Percentiles rank a stretch among this genome's conserved stretches.
Conservation (phyloP, 2,797 vertebrate genomes). For the Bradypodion pumilum region DNA sequence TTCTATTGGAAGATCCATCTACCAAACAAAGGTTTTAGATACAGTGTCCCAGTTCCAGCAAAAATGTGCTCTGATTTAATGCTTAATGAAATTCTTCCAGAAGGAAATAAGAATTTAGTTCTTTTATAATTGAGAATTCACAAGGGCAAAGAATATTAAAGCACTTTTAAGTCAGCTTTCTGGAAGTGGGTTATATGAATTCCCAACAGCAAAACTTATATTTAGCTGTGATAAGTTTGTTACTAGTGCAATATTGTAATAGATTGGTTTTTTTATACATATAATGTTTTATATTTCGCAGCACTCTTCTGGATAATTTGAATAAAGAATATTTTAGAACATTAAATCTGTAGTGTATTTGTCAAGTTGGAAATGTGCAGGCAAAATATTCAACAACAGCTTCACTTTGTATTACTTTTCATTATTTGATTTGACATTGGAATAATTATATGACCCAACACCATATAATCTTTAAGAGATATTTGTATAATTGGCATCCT, state of each 20-base stretch:
- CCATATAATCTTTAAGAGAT: too few species aligned
- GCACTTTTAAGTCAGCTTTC: too few species aligned
- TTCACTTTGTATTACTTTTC: neutral
- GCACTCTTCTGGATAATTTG: neutral
- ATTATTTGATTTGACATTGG: too few species aligned
- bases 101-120: neutral
- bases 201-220: neutral
- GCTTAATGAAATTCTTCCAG: neutral
- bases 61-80: neutral
- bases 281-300: neutral
- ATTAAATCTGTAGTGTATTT: neutral
- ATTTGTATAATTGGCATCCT: too few species aligned
- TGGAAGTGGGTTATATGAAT: neutral
- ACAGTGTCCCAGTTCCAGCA: neutral
- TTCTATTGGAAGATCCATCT: neutral
- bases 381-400: too few species aligned
- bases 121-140: neutral
- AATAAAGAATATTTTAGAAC: neutral
- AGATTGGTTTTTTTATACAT: conserved; percentile 5
- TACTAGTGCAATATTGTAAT: too few species aligned
- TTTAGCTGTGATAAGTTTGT: neutral
- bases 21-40: neutral
- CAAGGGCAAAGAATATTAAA: neutral
- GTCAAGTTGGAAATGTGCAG: neutral
- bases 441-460: too few species aligned